A percentile compares a stretch with the other conserved stretches of the same genome.
phyloP scores from a whole-genome alignment of 2,797 vertebrate species.

The Characodon lateralis region DNA sequence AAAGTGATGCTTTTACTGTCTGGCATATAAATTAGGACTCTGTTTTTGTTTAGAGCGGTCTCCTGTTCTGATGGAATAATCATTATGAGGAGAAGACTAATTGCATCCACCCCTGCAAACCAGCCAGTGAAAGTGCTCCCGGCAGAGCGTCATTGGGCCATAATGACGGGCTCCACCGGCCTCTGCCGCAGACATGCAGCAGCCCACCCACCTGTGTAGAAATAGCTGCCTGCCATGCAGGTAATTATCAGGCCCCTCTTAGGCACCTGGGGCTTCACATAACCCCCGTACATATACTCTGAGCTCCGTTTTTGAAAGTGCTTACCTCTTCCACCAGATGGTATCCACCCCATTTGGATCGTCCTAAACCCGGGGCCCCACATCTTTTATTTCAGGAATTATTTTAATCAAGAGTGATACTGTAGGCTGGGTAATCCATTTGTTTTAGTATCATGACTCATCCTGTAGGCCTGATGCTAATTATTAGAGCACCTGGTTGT shows the following conservation, averaged over 20 bases:
- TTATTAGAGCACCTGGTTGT: neutral
- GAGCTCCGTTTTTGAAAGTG: constrained; percentile 33
- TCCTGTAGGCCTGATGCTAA: constrained; percentile 7
- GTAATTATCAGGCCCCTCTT: constrained; percentile 72
- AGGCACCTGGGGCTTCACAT: constrained; percentile 53
- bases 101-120: constrained; percentile 67
- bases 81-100: constrained; percentile 60
- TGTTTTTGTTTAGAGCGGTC: constrained; percentile 58
- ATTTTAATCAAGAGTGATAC: neutral
- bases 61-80: constrained; percentile 60
- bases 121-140: constrained; percentile 57
- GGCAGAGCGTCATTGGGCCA: constrained; percentile 61
- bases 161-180: constrained; percentile 63
- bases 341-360: neutral
- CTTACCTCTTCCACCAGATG: constrained; percentile 31
- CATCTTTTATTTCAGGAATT: neutral
- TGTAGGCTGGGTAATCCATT: neutral
- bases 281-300: constrained; percentile 27
- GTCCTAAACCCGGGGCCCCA: neutral
- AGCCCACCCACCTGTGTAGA: constrained; percentile 79
- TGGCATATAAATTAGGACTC: constrained; percentile 20
- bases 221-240: constrained; percentile 76
- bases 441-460: constrained; percentile 22
- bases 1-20: constrained; percentile 18
- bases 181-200: constrained; percentile 63